Conservation (phyloP, 2,797 vertebrate species). For the Chromis chromis region DNA sequence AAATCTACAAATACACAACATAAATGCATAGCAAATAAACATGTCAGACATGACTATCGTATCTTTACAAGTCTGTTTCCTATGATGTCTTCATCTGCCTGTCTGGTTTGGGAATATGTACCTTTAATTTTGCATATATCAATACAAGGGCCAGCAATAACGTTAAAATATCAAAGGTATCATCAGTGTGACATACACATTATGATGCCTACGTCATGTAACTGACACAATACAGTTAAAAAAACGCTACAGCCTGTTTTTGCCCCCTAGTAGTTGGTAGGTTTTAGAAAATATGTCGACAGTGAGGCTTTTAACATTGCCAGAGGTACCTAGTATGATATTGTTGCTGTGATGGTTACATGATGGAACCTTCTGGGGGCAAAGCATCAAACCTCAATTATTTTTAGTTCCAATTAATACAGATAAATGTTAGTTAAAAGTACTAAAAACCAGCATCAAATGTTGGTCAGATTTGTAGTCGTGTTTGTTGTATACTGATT, state of each 20-base stretch:
- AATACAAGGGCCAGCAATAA: background rate
- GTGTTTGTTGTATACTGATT: background rate
- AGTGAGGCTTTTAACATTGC: background rate
- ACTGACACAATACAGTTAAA: too few relatives aligned
- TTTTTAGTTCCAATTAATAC: too few relatives aligned
- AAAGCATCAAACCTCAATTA: too few relatives aligned
- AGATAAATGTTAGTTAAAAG: too few relatives aligned
- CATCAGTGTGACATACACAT: too few relatives aligned
- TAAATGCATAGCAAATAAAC: slow-evolving; percentile 59
- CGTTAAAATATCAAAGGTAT: background rate
- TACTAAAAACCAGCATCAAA: too few relatives aligned
- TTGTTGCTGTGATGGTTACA: background rate
- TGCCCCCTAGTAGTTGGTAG: too few relatives aligned
- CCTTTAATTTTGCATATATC: background rate
- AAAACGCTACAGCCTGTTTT: too few relatives aligned
- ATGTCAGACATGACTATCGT: slow-evolving; percentile 17
- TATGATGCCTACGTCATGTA: too few relatives aligned
- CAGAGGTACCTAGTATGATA: too few relatives aligned
- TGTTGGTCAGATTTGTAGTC: too few relatives aligned
- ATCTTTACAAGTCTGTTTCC: slow-evolving; percentile 28
- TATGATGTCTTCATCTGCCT: slow-evolving; percentile 23
- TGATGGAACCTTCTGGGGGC: background rate
- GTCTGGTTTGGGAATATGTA: background rate
- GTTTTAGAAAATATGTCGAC: too few relatives aligned
- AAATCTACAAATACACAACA: slow-evolving; percentile 52